Evolutionary conservation across 2,797 vertebrate species (phyloP).

Genomic region (Brotula barbata): DNA sequence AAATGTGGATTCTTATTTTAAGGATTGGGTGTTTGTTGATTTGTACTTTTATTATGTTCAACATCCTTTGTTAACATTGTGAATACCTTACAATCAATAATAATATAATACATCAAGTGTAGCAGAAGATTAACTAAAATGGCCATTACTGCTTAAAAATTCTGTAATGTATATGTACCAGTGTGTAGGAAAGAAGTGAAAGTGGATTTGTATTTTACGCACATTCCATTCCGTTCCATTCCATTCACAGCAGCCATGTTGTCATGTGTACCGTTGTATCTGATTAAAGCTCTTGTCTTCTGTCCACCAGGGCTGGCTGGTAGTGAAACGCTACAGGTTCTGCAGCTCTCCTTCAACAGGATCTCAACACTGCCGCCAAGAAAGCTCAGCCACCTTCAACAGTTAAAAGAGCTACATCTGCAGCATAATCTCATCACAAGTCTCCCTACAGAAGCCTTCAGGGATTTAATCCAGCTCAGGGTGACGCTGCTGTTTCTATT

Average conservation of each 20-base stretch:
- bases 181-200: constrained; percentile 7
- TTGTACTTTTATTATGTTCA: background rate
- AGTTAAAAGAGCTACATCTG: constrained; percentile 81
- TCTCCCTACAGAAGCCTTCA: constrained; percentile 82
- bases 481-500: constrained; percentile 70
- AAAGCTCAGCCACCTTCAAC: constrained; percentile 78
- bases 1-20: constrained; percentile 16
- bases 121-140: too few species aligned
- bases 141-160: too few species aligned
- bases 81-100: too few species aligned
- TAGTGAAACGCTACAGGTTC: constrained; percentile 71
- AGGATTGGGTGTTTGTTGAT: constrained; percentile 5
- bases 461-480: constrained; percentile 79
- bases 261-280: constrained; percentile 6
- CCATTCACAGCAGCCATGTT: background rate
- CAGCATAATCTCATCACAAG: constrained; percentile 82
- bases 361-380: constrained; percentile 73
- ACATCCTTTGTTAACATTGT: too few species aligned
- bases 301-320: constrained; percentile 66
- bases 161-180: background rate
- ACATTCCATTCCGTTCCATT: background rate
- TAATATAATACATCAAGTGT: too few species aligned
- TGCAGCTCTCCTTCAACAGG: constrained; percentile 83
- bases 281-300: constrained; percentile 30
- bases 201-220: constrained; percentile 21